phyloP scores from a whole-genome alignment of 1,140 invertebrate genomes.

The Nymphalis io region DNA sequence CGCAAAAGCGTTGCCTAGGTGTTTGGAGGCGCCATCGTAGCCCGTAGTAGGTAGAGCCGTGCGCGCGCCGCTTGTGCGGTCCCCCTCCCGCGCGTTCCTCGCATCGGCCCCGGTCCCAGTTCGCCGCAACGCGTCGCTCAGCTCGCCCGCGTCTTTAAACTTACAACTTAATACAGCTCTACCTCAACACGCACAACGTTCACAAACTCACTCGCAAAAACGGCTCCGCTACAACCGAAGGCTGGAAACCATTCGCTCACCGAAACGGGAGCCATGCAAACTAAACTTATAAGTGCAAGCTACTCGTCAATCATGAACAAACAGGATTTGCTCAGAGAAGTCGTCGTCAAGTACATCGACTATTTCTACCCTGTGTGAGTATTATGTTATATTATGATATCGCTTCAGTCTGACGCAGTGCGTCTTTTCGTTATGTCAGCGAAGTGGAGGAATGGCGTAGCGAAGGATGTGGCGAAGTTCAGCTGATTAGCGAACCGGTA shows the following conservation, averaged over 20 bases:
- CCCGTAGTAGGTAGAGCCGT: slow-evolving; percentile 72
- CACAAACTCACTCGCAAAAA: slow-evolving; percentile 57
- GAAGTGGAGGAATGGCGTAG: slow-evolving; percentile 11
- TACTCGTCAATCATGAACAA: slow-evolving; percentile 84
- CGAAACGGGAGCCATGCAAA: slow-evolving; percentile 74
- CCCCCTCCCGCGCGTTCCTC: slow-evolving; percentile 57
- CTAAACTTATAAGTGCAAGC: slow-evolving; percentile 81
- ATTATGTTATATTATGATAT: slow-evolving; percentile 51
- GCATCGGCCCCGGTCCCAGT: slow-evolving; percentile 66
- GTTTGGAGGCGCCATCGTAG: slow-evolving; percentile 73
- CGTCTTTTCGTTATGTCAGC: slow-evolving; percentile 44
- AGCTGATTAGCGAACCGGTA: slow-evolving; percentile 68
- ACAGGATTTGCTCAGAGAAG: slow-evolving; percentile 84
- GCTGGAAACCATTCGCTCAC: slow-evolving; percentile 55
- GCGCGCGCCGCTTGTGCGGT: slow-evolving; percentile 73
- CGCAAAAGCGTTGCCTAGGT: slow-evolving; percentile 75
- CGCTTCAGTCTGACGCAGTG: slow-evolving; percentile 51
- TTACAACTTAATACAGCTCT: slow-evolving; percentile 46
- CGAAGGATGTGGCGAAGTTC: slow-evolving; percentile 36
- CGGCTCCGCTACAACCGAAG: slow-evolving; percentile 61
- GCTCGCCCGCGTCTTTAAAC: slow-evolving; percentile 63
- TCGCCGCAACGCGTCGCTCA: slow-evolving; percentile 73
- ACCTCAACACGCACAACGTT: slow-evolving; percentile 64
- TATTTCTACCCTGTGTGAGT: slow-evolving; percentile 85
- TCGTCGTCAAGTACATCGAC: slow-evolving; percentile 85